Conservation (phyloP, 2,797 vertebrate species). For the Pipistrellus nathusii region DNA sequence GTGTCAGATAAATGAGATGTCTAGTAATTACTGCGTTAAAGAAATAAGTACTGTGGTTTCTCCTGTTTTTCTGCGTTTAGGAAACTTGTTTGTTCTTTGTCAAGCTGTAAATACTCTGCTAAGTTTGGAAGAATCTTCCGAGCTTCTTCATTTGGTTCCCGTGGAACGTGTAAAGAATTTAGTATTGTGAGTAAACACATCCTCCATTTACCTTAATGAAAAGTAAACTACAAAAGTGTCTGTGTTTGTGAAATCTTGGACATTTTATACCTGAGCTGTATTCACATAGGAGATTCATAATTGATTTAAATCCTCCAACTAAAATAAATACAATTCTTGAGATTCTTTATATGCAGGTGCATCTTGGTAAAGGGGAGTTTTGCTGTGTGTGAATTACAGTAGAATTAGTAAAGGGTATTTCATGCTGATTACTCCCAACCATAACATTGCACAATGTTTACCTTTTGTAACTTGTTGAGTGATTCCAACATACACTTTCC, state of each 20-base stretch:
- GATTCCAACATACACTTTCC: neutral
- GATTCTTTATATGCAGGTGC: neutral
- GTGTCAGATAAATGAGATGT: neutral
- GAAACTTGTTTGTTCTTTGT: constrained; percentile 93
- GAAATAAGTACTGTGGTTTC: constrained; percentile 31
- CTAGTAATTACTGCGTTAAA: neutral
- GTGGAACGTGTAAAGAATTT: constrained; percentile 91
- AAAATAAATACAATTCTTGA: neutral
- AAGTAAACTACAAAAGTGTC: neutral
- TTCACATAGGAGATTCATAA: constrained; percentile 8
- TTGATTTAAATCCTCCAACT: neutral
- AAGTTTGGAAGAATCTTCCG: constrained; percentile 92
- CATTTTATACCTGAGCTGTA: neutral
- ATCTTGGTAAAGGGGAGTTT: neutral
- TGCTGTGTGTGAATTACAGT: neutral
- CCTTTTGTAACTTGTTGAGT: neutral
- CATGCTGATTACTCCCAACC: neutral
- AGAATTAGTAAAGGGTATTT: neutral
- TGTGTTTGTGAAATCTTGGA: neutral
- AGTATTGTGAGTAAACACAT: constrained; percentile 89
- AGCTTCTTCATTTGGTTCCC: constrained; percentile 91
- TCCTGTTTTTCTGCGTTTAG: constrained; percentile 86
- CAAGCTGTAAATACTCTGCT: constrained; percentile 96
- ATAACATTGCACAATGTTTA: too few species aligned
- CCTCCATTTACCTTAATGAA: neutral